Percentiles rank a stretch among this genome's conserved stretches.
These are phyloP conservation scores for Coelogynopora nodosa DNA, from an alignment of 2,888 invertebrate genomes.

Conservation along the genomic window DNA sequence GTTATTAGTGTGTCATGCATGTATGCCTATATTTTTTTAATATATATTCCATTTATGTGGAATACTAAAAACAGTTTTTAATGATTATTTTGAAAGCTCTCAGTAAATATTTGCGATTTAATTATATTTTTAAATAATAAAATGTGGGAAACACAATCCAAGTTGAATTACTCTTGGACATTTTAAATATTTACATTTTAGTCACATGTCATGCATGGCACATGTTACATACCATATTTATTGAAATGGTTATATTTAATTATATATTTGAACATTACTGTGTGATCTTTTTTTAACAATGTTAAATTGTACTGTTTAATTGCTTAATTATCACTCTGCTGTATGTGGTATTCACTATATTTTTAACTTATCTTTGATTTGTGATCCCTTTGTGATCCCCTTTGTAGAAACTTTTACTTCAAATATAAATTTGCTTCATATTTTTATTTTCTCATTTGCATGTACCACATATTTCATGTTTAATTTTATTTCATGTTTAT, in stretches of 20 bases:
- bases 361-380: too few relatives aligned
- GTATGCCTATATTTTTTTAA: background rate
- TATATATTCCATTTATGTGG: background rate
- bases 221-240: background rate
- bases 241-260: background rate
- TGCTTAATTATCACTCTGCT: too few relatives aligned
- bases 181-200: background rate
- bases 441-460: too few relatives aligned
- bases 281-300: too few relatives aligned
- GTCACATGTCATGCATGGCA: background rate
- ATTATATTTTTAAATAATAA: background rate
- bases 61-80: background rate
- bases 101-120: background rate
- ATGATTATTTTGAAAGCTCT: background rate
- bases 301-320: too few relatives aligned
- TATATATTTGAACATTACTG: too few relatives aligned
- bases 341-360: too few relatives aligned
- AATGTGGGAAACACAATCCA: background rate
- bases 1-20: background rate
- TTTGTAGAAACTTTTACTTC: too few relatives aligned
- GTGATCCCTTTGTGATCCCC: too few relatives aligned
- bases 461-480: too few relatives aligned
- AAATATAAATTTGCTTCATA: too few relatives aligned
- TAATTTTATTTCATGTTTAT: too few relatives aligned
- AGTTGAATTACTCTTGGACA: background rate